These are phyloP conservation scores for Pelobates cultripes DNA, from an alignment of 2,797 vertebrate species.

Conservation along the genomic window DNA sequence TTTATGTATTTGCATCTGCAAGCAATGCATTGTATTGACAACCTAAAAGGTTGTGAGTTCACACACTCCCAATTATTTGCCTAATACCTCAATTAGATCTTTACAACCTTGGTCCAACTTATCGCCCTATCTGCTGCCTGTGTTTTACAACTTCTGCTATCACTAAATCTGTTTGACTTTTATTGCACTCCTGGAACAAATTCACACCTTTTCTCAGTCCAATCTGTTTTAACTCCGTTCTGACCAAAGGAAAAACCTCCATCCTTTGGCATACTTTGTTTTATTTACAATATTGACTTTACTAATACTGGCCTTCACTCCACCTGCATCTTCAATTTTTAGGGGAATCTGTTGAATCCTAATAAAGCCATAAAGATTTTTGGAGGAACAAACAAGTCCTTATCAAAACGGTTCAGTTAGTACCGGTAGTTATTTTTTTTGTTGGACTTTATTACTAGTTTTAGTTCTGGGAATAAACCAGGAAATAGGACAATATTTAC, in stretches of 20 bases:
- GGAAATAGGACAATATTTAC: no score
- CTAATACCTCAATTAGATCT: conserved; percentile 55
- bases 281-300: no score
- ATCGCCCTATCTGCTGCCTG: conserved; percentile 45
- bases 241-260: neutral
- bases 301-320: no score
- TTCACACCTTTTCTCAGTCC: conserved; percentile 14
- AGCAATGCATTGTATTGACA: conserved; percentile 8
- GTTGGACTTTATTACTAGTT: no score
- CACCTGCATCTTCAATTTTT: no score
- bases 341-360: no score
- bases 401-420: no score
- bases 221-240: conserved; percentile 36
- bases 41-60: conserved; percentile 41
- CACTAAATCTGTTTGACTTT: conserved; percentile 51
- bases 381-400: no score
- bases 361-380: no score
- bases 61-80: conserved; percentile 51
- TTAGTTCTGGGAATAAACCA: no score
- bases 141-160: conserved; percentile 44
- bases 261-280: neutral
- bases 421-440: no score
- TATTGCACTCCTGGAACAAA: conserved; percentile 38
- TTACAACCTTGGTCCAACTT: conserved; percentile 43
- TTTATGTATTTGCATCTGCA: neutral